Percentiles rank a stretch among this genome's conserved stretches.
Evolutionary conservation across 2,113 vertebrate species (phyloP).

Genomic region (Phyllostomus hastatus): DNA sequence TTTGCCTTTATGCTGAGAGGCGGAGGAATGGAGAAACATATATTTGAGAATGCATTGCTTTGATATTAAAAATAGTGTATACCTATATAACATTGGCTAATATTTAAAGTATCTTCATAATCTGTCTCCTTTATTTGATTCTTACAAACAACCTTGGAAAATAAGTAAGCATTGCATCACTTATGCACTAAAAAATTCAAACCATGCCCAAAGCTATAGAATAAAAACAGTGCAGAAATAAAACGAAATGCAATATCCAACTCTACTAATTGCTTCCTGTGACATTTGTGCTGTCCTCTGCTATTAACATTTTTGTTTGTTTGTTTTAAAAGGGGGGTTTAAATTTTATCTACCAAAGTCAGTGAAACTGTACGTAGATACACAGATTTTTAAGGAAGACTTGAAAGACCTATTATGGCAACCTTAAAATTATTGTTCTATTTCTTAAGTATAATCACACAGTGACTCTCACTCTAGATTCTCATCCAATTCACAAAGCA

Average conservation of each 20-base stretch:
- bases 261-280: background rate
- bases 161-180: background rate
- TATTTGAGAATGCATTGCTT: background rate
- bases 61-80: background rate
- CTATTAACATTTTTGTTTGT: background rate
- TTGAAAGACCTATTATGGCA: background rate
- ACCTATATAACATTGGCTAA: background rate
- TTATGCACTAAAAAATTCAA: background rate
- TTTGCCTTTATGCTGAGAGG: background rate
- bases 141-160: background rate
- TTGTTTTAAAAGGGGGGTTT: background rate
- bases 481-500: background rate
- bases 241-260: background rate
- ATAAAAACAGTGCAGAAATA: background rate
- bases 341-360: background rate
- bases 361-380: background rate
- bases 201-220: background rate
- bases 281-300: background rate
- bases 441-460: background rate
- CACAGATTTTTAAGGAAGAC: background rate
- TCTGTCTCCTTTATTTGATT: background rate
- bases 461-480: background rate
- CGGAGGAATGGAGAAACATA: background rate
- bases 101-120: background rate
- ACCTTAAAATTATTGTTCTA: background rate